Evolutionary conservation across 1,140 invertebrate species (phyloP), one percentile per base, ranked within the genome.

Genomic region (Dendroctonus ponderosae): DNA sequence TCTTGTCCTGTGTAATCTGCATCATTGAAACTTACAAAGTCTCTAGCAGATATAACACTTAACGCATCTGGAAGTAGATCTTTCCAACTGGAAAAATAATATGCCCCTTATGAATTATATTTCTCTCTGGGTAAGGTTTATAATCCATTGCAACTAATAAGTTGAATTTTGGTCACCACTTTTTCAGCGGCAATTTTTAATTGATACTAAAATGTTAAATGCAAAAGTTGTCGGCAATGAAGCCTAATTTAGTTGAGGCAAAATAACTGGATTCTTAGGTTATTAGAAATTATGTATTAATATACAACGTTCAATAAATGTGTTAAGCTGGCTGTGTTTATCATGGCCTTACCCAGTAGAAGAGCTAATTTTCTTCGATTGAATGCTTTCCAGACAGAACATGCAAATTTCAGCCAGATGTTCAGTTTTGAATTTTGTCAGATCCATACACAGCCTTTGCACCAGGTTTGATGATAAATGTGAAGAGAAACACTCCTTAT

Each of bases 11-110:
- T 72, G 64, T 80, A 76, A 43, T 71, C 69, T 6, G 76, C 70
- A 0, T 73, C 77, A 66, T 81, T 75, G n/a, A 76, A 75, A 8
- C 72, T 67, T 5, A 82, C 72, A 8, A 67, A 65, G 14, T 76
- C 73, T 57, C 71, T 75, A 39, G 72, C 69, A 5, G 71, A 69
- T 5, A 82, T 62, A 6, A 80, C 68, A 11, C 74, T 72, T 12
- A 82, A 56, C 0, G 78, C 66, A 46, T 80, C 77, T 11, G 81
- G 81, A 58, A 82, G 44, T 51, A 82, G 53, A 60, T 82, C 80
- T 69, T 80, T 82, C 81, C 81, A 82, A 41, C 79, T 79, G 57
- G 52, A 76, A 62, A 63, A 8, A 42, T 8, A 65, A 14, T 56
- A 58, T 67, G 37, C 26, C 11, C 5, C 12, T 51, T 62, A 48